Evolutionary conservation across 1,140 invertebrate species (phyloP).

Genomic region (Pogonus chalceus): DNA sequence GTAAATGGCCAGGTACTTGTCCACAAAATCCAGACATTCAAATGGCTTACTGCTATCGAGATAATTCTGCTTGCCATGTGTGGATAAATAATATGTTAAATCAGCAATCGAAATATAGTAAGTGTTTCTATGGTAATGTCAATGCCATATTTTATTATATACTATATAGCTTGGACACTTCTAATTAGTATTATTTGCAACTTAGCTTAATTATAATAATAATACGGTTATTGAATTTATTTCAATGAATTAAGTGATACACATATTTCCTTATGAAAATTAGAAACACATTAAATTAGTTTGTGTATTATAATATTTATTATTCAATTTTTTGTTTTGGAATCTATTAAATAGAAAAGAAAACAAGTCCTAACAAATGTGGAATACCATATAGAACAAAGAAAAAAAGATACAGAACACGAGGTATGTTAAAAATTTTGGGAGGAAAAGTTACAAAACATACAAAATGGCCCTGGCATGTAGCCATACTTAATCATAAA

Average conservation of each 20-base stretch:
- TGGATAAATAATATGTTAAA: slow-evolving; percentile 47
- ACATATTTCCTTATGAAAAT: neutral
- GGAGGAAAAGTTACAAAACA: slow-evolving; percentile 66
- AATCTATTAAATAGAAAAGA: neutral
- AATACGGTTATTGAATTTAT: neutral
- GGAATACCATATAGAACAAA: slow-evolving; percentile 11
- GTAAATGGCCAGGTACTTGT: slow-evolving; percentile 62
- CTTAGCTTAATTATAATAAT: neutral
- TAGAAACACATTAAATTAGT: neutral
- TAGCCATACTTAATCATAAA: slow-evolving; percentile 74
- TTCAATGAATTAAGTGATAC: neutral
- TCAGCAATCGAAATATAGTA: neutral
- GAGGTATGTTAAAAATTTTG: slow-evolving; percentile 65
- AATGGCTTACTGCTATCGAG: slow-evolving; percentile 74
- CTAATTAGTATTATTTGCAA: neutral
- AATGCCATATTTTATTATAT: too few species aligned
- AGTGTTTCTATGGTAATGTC: neutral
- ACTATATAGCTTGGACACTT: neutral
- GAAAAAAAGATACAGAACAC: slow-evolving; percentile 19
- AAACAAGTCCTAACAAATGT: neutral
- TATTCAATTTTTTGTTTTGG: too few species aligned
- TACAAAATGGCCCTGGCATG: slow-evolving; percentile 89
- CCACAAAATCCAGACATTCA: slow-evolving; percentile 60
- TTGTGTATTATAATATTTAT: too few species aligned
- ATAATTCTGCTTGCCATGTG: slow-evolving; percentile 65